Base-by-base conservation (phyloP, 2,113 vertebrate species). In the Lampris megalopsis region DNA sequence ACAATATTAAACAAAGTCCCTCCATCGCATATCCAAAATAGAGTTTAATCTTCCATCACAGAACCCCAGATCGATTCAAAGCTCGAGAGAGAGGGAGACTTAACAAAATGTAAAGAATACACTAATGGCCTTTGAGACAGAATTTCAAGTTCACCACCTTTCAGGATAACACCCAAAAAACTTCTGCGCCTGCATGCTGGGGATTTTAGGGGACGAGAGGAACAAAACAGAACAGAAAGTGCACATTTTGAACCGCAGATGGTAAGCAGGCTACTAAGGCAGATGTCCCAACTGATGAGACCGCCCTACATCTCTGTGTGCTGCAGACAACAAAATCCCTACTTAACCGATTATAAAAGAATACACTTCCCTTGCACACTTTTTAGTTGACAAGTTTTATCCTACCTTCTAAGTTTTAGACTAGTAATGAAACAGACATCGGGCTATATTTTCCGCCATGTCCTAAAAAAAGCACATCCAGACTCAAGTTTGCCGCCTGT, bases 311-410 rank as follows among this genome's bases (percentile, higher is more conserved):
- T 69, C 54, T 68, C 67, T 62, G 67, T 47, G 41, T 43, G 24
- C 45, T n/a, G 1, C 74, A 68, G 24, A 66, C 60, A 63, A 52
- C 9, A 57, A 77, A 79, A 84, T 79, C 81, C 60, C 71, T 54
- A 73, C 59, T 79, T 72, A 65, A 69, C 59, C 63, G 76, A 76
- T 77, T 73, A 80, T 63, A 40, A 68, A 87, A 83, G 74, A 68
- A 66, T 53, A 63, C 6, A 38, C 24, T 79, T 10, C 35, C 3
- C 24, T 36, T 9, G 7, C 13, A 40, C 52, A 76, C 81, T 68
- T 78, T 78, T 47, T 40, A 52, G 38, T 53, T 4, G 1, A 56
- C 41, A 77, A 5, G 10, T 75, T 73, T 65, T 9, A 68, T 81
- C 75, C 42, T 40, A 4, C 52, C 5, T 59, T 67, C 13, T 53